phyloP scores from a whole-genome alignment of 2,888 invertebrate genomes.

The Hypena proboscidalis region DNA sequence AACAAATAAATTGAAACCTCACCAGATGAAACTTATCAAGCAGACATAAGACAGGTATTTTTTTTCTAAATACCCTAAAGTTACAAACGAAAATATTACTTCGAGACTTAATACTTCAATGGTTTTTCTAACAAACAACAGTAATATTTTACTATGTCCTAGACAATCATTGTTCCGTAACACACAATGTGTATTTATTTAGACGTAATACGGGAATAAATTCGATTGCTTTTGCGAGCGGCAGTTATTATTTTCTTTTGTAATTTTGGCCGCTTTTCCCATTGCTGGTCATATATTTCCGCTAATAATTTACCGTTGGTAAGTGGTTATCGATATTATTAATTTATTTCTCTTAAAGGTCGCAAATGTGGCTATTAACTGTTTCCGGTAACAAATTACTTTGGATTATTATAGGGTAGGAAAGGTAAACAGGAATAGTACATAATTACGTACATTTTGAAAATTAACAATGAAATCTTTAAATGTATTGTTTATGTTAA shows the following conservation, averaged over 20 bases:
- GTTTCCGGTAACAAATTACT: slow-evolving; percentile 28
- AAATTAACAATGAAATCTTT: too few relatives aligned
- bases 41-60: too few relatives aligned
- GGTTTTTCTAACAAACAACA: too few relatives aligned
- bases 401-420: slow-evolving; percentile 1
- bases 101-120: too few relatives aligned
- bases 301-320: slow-evolving; percentile 40
- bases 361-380: slow-evolving; percentile 20
- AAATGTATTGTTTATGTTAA: too few relatives aligned
- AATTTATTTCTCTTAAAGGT: slow-evolving; percentile 35
- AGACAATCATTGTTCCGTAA: not conserved
- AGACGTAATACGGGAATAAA: slow-evolving; percentile 69
- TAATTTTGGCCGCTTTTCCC: slow-evolving; percentile 56
- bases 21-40: too few relatives aligned
- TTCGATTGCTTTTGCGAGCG: slow-evolving; percentile 58
- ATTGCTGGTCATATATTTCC: slow-evolving; percentile 29
- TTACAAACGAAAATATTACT: too few relatives aligned
- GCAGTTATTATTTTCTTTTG: slow-evolving; percentile 61
- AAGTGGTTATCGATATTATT: slow-evolving; percentile 39
- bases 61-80: too few relatives aligned
- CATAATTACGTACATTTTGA: too few relatives aligned
- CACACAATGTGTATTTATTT: slow-evolving; percentile 56
- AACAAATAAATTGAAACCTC: too few relatives aligned
- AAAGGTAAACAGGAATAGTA: too few relatives aligned
- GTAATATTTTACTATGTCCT: too few relatives aligned